Evolutionary conservation across 2,888 invertebrate genomes (phyloP).

Genomic region (Lottia scabra): DNA sequence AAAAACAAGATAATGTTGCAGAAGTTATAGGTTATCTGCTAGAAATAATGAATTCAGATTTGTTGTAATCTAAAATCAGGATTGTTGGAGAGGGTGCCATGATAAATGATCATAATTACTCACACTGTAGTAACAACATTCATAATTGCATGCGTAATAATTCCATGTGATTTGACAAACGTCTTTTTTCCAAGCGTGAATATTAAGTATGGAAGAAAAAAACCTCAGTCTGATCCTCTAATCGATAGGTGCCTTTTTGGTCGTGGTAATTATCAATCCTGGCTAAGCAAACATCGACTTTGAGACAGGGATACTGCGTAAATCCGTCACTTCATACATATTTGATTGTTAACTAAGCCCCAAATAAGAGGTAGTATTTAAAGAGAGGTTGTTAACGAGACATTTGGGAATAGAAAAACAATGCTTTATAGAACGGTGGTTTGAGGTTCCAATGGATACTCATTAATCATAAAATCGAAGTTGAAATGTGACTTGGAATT

Average conservation of each 20-base stretch:
- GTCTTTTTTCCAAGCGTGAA: background rate
- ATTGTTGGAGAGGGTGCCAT: background rate
- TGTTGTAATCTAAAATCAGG: background rate
- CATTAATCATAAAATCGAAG: constrained; percentile 1
- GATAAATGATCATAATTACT: background rate
- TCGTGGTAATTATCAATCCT: background rate
- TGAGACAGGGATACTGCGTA: background rate
- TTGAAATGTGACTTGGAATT: background rate
- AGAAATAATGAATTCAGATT: constrained; percentile 1
- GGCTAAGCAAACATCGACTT: too few relatives aligned
- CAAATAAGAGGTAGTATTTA: constrained; percentile 3
- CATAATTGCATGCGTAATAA: constrained; percentile 6
- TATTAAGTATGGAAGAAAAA: background rate
- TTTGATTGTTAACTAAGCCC: constrained; percentile 4
- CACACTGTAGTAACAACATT: background rate
- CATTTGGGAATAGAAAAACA: background rate
- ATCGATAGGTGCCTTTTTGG: constrained; percentile 1
- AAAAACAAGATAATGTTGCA: background rate
- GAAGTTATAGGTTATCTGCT: constrained; percentile 4
- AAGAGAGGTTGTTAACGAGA: background rate
- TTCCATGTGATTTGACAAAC: constrained; percentile 2
- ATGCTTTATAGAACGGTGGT: background rate
- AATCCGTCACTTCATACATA: constrained; percentile 2
- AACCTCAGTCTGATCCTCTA: background rate
- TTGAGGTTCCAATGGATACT: background rate